A percentile compares a stretch with the other conserved stretches of the same genome.
These are phyloP conservation scores for Callaeas wilsoni DNA, from an alignment of 2,113 vertebrate species.

Conservation along the genomic window DNA sequence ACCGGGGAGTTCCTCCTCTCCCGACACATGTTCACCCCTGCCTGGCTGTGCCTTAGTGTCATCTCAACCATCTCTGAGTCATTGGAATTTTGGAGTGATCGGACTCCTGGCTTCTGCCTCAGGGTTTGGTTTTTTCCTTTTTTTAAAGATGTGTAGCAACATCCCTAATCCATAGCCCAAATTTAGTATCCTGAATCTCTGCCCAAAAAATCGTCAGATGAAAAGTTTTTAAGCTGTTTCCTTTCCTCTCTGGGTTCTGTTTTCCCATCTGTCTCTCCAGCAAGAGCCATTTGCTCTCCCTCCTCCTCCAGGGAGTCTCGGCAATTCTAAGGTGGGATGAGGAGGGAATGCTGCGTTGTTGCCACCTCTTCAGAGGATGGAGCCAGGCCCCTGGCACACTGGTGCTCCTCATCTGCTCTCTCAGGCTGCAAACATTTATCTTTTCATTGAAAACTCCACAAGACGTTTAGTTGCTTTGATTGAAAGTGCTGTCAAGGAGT, in stretches of 20 bases:
- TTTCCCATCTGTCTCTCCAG: neutral
- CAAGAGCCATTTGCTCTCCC: neutral
- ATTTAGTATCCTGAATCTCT: conserved; percentile 51
- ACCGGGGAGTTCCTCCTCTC: neutral
- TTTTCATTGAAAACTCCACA: neutral
- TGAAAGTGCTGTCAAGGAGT: neutral
- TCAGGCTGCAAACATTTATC: neutral
- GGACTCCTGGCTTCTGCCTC: conserved; percentile 24
- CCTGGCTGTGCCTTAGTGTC: conserved; percentile 2
- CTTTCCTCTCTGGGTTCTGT: neutral
- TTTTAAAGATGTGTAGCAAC: conserved; percentile 21
- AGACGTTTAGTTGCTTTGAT: neutral
- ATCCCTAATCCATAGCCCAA: conserved; percentile 40
- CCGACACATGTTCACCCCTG: neutral
- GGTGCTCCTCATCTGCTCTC: neutral
- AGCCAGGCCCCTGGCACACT: neutral
- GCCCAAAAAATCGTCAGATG: conserved; percentile 38
- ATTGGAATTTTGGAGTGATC: conserved; percentile 40
- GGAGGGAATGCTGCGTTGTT: neutral
- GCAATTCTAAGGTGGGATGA: neutral
- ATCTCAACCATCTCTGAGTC: conserved; percentile 46
- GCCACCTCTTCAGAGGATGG: neutral
- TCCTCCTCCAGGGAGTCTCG: neutral
- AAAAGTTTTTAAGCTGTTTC: conserved; percentile 11
- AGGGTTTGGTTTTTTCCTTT: neutral